Percentiles rank a stretch among this genome's conserved stretches.
Evolutionary conservation across 2,113 vertebrate species (phyloP).

Genomic region (Perca fluviatilis): DNA sequence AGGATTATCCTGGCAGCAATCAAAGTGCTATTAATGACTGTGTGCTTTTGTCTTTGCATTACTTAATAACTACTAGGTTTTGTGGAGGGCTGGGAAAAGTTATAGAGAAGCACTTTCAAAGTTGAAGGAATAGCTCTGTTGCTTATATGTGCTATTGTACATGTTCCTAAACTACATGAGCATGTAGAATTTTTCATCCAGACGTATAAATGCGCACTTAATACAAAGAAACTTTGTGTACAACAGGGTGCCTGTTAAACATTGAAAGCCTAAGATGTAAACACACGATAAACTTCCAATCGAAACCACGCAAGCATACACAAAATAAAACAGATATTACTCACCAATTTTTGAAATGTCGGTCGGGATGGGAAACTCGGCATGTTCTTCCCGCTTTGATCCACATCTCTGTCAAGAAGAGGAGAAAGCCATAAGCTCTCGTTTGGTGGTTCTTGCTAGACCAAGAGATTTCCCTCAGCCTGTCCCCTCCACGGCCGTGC

Average conservation of each 20-base stretch:
- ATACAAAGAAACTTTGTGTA: conserved; percentile 41
- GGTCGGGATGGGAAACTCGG: conserved; percentile 17
- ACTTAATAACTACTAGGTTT: conserved; percentile 33
- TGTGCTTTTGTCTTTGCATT: conserved; percentile 11
- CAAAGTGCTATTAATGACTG: conserved; percentile 26
- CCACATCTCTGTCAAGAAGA: conserved; percentile 64
- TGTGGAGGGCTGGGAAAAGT: conserved; percentile 6
- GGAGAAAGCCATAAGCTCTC: conserved; percentile 61
- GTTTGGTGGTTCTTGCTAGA: conserved; percentile 22
- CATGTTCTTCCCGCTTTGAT: conserved; percentile 40
- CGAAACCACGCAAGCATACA: not conserved
- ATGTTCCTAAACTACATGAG: not conserved
- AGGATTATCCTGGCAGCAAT: conserved; percentile 49
- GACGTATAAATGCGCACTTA: conserved; percentile 17
- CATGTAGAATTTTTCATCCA: conserved; percentile 18
- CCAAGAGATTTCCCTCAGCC: conserved; percentile 27
- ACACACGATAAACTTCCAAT: conserved; percentile 23
- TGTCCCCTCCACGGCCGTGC: conserved; percentile 21
- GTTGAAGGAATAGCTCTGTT: not conserved
- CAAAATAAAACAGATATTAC: conserved; percentile 61
- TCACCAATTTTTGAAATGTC: conserved; percentile 66
- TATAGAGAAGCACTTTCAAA: not conserved
- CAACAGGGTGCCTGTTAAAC: conserved; percentile 7
- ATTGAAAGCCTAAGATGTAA: conserved; percentile 11
- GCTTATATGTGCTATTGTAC: not conserved